Base-by-base conservation (phyloP, 2,888 invertebrate genomes). In the Balanococcus diminutus region DNA sequence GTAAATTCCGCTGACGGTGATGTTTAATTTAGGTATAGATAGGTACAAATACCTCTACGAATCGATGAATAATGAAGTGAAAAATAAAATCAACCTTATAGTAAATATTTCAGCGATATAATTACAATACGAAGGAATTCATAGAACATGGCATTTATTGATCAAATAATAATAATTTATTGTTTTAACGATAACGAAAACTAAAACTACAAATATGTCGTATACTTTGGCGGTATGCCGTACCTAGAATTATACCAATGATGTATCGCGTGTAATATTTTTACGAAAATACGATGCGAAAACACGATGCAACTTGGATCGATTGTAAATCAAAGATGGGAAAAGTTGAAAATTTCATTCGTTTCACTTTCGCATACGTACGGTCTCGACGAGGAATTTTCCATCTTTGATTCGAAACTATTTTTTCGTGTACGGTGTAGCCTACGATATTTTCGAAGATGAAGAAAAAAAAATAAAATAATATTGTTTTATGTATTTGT, bases 401-500 rank as follows among this genome's bases (percentile, higher is more conserved):
- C 61, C 61, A 67, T 67, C 61, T 67, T 67, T 67, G 61, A 67
- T 67, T 28, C 19, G n/a, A 25, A 56, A 67, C 25, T 25, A 3
- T 3, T 19, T 19, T 19, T 19, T 19, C 51, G 28, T 16, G 28
- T 67, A 28, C 67, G 51, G 51, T 51, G 51, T 67, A 28, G 75
- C 32, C n/a, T 32, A 36, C 32, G 32, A 75, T 75, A n/a, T 32
- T 75, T 32, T 25, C 2, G n/a, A 75, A 11, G 14, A 67, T 67
- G 61, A 67, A 22, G n/a, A 36, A 75, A 25, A 61, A 61, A 61
- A 75, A 75, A 22, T 67, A 28, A 51, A 72, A 75, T 75, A 75
- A 75, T 75, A n/a, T 75, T 75, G 32, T 75, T 75, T 75, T 75
- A 31, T 75, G 32, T 75, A 75, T 88, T 90, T 91, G 90, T 94